Conservation (phyloP, 2,797 vertebrate genomes). For the Vireo griseus region DNA sequence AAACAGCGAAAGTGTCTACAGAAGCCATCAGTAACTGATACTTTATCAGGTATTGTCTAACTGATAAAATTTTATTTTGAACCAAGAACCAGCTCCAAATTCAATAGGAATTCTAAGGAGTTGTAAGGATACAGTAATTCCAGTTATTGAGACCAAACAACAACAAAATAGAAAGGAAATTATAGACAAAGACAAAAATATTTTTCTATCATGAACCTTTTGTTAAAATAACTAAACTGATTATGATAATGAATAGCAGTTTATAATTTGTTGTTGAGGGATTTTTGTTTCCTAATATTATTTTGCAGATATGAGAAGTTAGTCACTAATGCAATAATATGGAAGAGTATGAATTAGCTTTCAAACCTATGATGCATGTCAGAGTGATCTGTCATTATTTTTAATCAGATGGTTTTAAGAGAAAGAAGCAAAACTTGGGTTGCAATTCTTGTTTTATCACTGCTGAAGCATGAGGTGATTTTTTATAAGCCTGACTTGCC, state of each 20-base stretch:
- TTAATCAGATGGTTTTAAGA: constrained; percentile 13
- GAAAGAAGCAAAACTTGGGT: constrained; percentile 3
- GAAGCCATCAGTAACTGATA: not conserved
- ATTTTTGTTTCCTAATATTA: not conserved
- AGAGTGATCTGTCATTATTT: constrained; percentile 17
- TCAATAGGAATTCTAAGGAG: not conserved
- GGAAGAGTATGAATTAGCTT: not conserved
- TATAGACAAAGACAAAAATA: not conserved
- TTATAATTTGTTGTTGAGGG: not conserved
- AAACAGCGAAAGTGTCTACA: not conserved
- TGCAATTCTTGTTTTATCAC: not conserved
- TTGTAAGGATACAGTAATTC: not conserved
- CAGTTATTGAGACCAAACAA: not conserved
- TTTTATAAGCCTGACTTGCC: constrained; percentile 26
- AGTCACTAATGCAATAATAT: not conserved
- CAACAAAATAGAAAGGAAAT: not conserved
- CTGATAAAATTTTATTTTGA: not conserved
- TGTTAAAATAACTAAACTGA: not conserved
- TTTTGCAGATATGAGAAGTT: not conserved
- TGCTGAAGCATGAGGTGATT: not conserved
- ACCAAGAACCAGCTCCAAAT: not conserved
- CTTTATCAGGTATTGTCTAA: not conserved
- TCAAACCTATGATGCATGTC: not conserved
- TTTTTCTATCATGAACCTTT: not conserved
- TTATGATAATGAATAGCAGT: not conserved